Evolutionary conservation across 92 coral and sea anemone genomes (phyloP).

Genomic region (Meandrina meandrites): DNA sequence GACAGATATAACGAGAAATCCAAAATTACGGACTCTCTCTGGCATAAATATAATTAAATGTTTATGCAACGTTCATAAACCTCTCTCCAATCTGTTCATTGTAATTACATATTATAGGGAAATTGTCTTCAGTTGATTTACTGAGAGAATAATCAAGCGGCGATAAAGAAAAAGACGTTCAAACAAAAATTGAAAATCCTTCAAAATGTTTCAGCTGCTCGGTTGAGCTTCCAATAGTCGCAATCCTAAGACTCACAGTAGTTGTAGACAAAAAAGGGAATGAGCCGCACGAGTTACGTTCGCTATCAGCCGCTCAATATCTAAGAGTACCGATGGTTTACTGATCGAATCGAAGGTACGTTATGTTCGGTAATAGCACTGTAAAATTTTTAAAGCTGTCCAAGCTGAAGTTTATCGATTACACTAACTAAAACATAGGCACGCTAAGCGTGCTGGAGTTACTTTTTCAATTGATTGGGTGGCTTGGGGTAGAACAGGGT

Average conservation of each 20-base stretch:
- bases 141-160: background rate
- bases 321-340: no score
- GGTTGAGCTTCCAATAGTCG: background rate
- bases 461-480: no score
- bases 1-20: background rate
- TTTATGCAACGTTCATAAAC: constrained; percentile 13
- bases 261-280: no score
- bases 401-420: no score
- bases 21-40: background rate
- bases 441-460: no score
- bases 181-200: background rate
- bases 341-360: no score
- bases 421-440: no score
- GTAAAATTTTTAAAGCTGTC: no score
- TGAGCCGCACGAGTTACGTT: no score
- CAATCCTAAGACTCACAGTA: background rate
- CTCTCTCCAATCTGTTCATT: background rate
- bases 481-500: no score
- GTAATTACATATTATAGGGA: background rate
- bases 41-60: background rate
- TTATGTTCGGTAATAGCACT: no score
- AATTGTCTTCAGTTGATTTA: background rate
- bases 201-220: background rate
- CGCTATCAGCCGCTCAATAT: no score
- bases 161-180: background rate